Percentiles rank a stretch among this genome's conserved stretches.
These are phyloP conservation scores for Luperina nickerlii DNA, from an alignment of 2,888 invertebrate genomes.

Conservation along the genomic window DNA sequence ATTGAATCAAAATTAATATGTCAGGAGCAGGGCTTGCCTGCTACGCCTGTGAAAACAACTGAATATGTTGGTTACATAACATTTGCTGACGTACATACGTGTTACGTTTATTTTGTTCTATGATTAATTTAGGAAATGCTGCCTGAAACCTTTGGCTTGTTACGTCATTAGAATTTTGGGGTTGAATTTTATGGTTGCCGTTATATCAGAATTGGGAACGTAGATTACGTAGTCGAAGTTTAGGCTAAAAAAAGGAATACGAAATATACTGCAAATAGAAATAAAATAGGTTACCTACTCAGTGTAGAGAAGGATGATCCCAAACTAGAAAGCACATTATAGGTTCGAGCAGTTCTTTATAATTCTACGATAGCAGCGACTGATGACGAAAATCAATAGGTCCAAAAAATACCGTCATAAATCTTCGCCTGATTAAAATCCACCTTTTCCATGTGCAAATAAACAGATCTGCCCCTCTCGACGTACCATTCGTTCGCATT, in stretches of 20 bases:
- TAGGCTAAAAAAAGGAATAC: too few relatives aligned
- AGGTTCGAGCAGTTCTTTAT: neutral
- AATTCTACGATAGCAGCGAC: neutral
- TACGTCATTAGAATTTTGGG: constrained; percentile 21
- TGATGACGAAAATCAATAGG: neutral
- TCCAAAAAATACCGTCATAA: neutral
- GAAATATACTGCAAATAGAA: neutral
- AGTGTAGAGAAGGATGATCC: neutral
- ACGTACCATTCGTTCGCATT: constrained; percentile 49
- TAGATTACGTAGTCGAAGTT: neutral
- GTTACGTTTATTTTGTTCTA: constrained; percentile 28
- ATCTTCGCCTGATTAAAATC: constrained; percentile 27
- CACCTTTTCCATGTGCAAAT: constrained; percentile 48
- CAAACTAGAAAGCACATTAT: neutral
- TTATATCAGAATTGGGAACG: neutral
- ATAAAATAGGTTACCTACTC: neutral
- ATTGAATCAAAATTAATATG: constrained; percentile 71
- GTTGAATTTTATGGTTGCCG: neutral
- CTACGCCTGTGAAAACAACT: constrained; percentile 58
- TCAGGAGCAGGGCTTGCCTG: constrained; percentile 63
- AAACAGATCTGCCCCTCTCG: constrained; percentile 48
- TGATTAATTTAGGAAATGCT: constrained; percentile 55
- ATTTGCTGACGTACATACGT: constrained; percentile 48
- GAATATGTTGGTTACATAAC: constrained; percentile 54
- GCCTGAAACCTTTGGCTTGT: constrained; percentile 18